phyloP scores from a whole-genome alignment of 2,888 invertebrate species.

The Himalopsyche anomala region DNA sequence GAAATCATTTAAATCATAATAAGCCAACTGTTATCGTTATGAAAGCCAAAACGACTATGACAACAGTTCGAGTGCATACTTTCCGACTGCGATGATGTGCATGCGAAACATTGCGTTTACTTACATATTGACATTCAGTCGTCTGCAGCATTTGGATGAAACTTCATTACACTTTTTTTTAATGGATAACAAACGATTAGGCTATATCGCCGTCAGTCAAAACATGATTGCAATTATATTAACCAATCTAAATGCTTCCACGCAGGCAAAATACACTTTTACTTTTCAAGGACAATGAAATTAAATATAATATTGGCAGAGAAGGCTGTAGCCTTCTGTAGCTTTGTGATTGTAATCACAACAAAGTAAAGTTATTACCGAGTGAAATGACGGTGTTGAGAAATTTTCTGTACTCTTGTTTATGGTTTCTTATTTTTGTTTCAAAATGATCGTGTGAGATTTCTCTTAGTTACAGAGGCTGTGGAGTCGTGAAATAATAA shows the following conservation, averaged over 20 bases:
- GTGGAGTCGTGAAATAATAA: no score
- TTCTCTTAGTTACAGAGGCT: no score
- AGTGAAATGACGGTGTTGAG: no score
- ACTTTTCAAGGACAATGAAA: not conserved
- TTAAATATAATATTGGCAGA: not conserved
- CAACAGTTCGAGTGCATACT: constrained; percentile 12
- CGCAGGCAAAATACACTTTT: no score
- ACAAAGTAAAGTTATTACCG: no score
- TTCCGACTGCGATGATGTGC: constrained; percentile 17
- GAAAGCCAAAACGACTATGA: not conserved
- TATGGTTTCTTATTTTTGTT: no score
- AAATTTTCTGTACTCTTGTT: no score
- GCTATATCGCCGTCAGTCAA: not conserved
- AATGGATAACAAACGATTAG: constrained; percentile 10
- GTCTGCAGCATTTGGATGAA: constrained; percentile 62
- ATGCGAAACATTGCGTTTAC: constrained; percentile 49
- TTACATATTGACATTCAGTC: constrained; percentile 62
- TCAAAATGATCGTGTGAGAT: no score
- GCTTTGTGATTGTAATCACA: no score
- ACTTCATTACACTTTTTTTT: constrained; percentile 52
- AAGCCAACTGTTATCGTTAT: not conserved
- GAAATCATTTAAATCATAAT: constrained; percentile 7
- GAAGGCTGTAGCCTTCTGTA: no score
- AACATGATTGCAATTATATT: not conserved
- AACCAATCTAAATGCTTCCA: constrained; percentile 13